Percentiles rank a stretch among this genome's conserved stretches.
phyloP scores from a whole-genome alignment of 2,888 invertebrate species.

The Drosophila neoperkinsi region DNA sequence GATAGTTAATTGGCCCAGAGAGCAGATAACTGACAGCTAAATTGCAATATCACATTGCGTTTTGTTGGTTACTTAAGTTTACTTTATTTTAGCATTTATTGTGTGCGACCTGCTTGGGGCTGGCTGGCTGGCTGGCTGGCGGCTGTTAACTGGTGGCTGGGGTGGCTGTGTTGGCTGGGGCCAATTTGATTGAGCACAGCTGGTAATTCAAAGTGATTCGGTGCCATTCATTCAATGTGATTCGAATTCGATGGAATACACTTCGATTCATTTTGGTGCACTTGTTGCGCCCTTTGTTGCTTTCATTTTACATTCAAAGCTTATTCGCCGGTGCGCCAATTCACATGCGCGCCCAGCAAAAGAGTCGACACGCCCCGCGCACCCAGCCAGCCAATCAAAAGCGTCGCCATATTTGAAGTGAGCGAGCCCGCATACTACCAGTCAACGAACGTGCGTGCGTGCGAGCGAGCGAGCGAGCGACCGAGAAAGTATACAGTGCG shows the following conservation, averaged over 20 bases:
- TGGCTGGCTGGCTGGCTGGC: slow-evolving; percentile 10
- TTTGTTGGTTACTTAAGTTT: slow-evolving; percentile 63
- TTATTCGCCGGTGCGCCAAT: slow-evolving; percentile 45
- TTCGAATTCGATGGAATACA: slow-evolving; percentile 41
- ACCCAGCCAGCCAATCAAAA: slow-evolving; percentile 55
- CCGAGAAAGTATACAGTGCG: neutral
- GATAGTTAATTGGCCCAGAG: slow-evolving; percentile 77
- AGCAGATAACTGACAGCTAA: slow-evolving; percentile 78
- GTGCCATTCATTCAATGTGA: slow-evolving; percentile 49
- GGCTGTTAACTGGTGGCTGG: slow-evolving; percentile 12
- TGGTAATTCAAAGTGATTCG: slow-evolving; percentile 61
- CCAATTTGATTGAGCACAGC: slow-evolving; percentile 55
- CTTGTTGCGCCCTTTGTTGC: slow-evolving; percentile 76
- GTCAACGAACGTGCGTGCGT: slow-evolving; percentile 1
- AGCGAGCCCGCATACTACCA: slow-evolving; percentile 42
- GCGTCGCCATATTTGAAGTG: slow-evolving; percentile 76
- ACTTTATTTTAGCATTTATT: slow-evolving; percentile 50
- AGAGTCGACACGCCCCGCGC: slow-evolving; percentile 39
- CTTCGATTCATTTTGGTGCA: slow-evolving; percentile 49
- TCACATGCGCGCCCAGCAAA: slow-evolving; percentile 43
- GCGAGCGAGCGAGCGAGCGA: slow-evolving; percentile 22
- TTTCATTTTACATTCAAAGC: slow-evolving; percentile 42
- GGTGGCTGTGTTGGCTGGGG: slow-evolving; percentile 24
- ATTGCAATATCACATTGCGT: slow-evolving; percentile 79
- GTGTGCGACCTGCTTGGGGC: slow-evolving; percentile 31